These are phyloP conservation scores for Liolophura sinensis DNA, from an alignment of 1,140 invertebrate species.

Conservation along the genomic window DNA sequence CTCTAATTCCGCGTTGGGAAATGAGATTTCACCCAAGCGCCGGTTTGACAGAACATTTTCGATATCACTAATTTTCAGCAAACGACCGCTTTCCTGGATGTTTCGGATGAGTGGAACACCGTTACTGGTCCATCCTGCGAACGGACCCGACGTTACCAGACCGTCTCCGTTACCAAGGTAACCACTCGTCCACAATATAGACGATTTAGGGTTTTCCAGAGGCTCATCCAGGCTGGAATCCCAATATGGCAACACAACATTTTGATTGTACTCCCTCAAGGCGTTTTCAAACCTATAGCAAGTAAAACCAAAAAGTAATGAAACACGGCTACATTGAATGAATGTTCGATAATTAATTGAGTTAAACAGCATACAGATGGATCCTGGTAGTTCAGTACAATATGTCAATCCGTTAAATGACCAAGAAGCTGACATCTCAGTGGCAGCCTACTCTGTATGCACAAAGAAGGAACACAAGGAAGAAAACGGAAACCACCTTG, in stretches of 20 bases:
- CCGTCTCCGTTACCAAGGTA: conserved; percentile 55
- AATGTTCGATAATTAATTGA: too few relatives aligned
- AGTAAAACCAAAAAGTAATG: background rate
- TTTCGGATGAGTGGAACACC: conserved; percentile 11
- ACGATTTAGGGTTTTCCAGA: conserved; percentile 39
- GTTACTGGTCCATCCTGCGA: conserved; percentile 12
- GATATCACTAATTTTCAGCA: conserved; percentile 29
- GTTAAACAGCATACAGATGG: too few relatives aligned
- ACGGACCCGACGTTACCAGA: conserved; percentile 49
- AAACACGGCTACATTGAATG: too few relatives aligned
- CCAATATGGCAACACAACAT: conserved; percentile 53
- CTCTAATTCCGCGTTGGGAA: conserved; percentile 29
- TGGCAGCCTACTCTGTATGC: too few relatives aligned
- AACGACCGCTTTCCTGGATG: conserved; percentile 15
- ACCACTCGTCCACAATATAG: conserved; percentile 43
- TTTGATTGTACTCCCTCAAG: conserved; percentile 35
- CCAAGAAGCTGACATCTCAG: too few relatives aligned
- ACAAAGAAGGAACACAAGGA: too few relatives aligned
- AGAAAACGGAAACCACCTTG: too few relatives aligned
- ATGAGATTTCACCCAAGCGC: conserved; percentile 34
- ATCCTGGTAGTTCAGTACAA: too few relatives aligned
- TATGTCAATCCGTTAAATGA: too few relatives aligned
- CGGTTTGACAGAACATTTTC: conserved; percentile 17
- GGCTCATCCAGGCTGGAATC: conserved; percentile 41
- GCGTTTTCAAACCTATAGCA: conserved; percentile 38